phyloP scores from a whole-genome alignment of 2,888 invertebrate species.

The Dione vanillae region DNA sequence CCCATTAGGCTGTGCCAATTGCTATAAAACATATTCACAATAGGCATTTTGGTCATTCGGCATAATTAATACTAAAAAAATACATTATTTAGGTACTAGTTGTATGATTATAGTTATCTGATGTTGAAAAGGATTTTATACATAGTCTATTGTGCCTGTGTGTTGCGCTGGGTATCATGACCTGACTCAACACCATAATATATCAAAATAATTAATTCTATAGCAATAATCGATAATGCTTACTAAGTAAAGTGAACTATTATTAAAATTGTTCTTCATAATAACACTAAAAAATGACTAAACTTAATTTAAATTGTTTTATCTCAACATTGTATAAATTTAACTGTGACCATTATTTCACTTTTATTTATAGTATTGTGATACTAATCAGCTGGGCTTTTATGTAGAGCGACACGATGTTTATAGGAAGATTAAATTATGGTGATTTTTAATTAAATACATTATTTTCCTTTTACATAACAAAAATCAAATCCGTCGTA shows the following conservation, averaged over 20 bases:
- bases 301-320: neutral
- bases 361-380: slow-evolving; percentile 54
- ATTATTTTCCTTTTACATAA: slow-evolving; percentile 4
- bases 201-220: slow-evolving; percentile 15
- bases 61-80: slow-evolving; percentile 41
- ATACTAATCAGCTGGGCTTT: slow-evolving; percentile 59
- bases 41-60: slow-evolving; percentile 47
- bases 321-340: neutral
- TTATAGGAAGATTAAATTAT: slow-evolving; percentile 51
- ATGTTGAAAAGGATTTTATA: slow-evolving; percentile 30
- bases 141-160: slow-evolving; percentile 29
- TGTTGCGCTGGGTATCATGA: slow-evolving; percentile 9
- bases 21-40: slow-evolving; percentile 26
- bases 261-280: slow-evolving; percentile 16
- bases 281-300: neutral
- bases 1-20: slow-evolving; percentile 45
- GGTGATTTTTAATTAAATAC: slow-evolving; percentile 52
- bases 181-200: slow-evolving; percentile 14
- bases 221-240: slow-evolving; percentile 18
- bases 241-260: neutral
- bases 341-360: neutral
- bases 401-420: slow-evolving; percentile 55
- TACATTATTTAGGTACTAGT: slow-evolving; percentile 22
- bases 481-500: neutral
- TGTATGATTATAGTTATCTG: slow-evolving; percentile 12